Base-by-base conservation (phyloP, 2,888 invertebrate genomes). In the Cheilosia pagana region DNA sequence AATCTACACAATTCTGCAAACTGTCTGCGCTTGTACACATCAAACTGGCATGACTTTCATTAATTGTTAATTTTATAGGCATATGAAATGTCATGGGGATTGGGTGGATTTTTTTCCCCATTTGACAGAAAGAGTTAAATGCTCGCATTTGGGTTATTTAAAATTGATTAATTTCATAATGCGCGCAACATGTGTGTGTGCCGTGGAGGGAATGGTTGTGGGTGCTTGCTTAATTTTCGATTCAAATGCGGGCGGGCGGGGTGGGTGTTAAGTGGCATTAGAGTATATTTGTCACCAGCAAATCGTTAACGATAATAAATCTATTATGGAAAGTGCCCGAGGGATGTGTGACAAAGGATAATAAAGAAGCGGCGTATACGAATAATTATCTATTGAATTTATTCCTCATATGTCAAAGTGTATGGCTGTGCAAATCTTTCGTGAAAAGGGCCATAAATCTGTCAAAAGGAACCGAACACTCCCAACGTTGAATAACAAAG, bases 1-100 rank as follows among this genome's bases (percentile, higher is more conserved):
- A 35, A 50, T 65, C 35, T 21, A n/a, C 31, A 50, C 21, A 67
- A 19, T 39, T 52, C 41, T 45, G 8, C 53, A n/a, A 60, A 53
- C 45, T 71, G 35, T 45, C 10, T 67, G 23, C 4, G 16, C 41
- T 41, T 39, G n/a, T 23, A 45, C 31, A 68, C 45, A 48, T 57
- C 21, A 57, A 63, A 71, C 55, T 57, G 59, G 31, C 35, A 68
- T 41, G 79, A 45, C 68, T 81, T 68, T 57, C 62, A 75, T 81
- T 81, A 81, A 75, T 81, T 68, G 60, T 81, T 75, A 75, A 81
- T 75, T 62, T 68, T 41, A 57, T 55, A 3, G 62, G 19, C 53
- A 16, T 25, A 19, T 39, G 52, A 19, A 31, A 45, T 60, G 76
- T 41, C 59, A 68, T 60, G 52, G 67, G 23, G 23, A n/a, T 16